phyloP scores from a whole-genome alignment of 2,113 vertebrate genomes.

The Carassius gibelio region DNA sequence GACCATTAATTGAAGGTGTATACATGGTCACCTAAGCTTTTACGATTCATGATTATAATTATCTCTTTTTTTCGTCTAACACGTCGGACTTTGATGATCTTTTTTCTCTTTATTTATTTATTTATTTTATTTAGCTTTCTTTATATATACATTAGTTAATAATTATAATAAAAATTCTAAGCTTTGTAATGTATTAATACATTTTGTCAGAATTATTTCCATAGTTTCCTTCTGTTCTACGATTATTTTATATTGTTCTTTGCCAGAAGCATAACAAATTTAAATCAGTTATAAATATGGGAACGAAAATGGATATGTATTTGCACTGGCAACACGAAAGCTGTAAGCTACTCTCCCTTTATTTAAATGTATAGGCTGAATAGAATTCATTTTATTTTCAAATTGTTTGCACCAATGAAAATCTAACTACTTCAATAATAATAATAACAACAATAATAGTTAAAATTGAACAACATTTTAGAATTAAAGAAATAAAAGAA shows the following conservation, averaged over 20 bases:
- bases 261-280: not conserved
- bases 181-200: not conserved
- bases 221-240: not conserved
- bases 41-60: not conserved
- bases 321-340: not conserved
- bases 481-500: not conserved
- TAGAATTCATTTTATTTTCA: not conserved
- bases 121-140: not conserved
- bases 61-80: not conserved
- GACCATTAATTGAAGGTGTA: not conserved
- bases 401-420: not conserved
- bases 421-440: not conserved
- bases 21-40: not conserved
- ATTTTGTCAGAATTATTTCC: too few species aligned
- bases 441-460: not conserved
- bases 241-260: not conserved
- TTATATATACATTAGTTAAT: not conserved
- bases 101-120: not conserved
- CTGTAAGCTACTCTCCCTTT: not conserved
- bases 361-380: not conserved
- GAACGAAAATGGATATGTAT: not conserved
- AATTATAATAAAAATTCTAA: not conserved
- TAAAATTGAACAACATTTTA: not conserved
- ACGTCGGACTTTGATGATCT: not conserved
- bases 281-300: not conserved